Base-by-base conservation (phyloP, 2,113 vertebrate species). In the Gallinago undulata region DNA sequence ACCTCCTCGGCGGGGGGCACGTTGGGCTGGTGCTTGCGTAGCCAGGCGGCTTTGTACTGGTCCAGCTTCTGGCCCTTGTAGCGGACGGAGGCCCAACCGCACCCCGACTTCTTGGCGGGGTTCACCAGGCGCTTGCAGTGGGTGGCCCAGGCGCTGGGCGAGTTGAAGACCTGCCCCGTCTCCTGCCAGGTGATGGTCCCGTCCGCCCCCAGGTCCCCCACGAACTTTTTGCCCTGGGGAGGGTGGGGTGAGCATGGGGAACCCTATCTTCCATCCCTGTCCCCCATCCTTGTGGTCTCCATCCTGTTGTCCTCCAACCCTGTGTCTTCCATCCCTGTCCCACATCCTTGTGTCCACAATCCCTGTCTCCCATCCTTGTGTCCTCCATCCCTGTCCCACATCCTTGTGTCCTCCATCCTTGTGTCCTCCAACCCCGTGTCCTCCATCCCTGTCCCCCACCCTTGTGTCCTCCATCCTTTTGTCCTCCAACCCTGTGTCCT, bases 101-200 rank as follows among this genome's bases (percentile, higher is more conserved):
- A 99, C 81, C 99, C 99, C 0, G 99, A 99, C 89, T 99, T 99
- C 98, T 99, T 99, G 96, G 99, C 99, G 0, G 99, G 99, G 97
- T 99, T 99, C 69, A 99, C 99, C 95, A 99, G 98, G 62, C 99
- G 99, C 92, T 99, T 99, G 97, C 99, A 99, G 95, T 99, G 99
- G 7, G 99, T 99, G n/a, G 99, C 99, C 99, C 99, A 99, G 83
- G 99, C 99, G 1, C 99, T 99, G 35, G 99, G 99, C 0, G 99
- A 99, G 97, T 99, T 99, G 95, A 99, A 99, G 56, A 99, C 98
- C 96, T 99, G 99, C 6, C 99, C 99, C 0, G 99, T 99, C 96
- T 99, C 99, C 96, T 99, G 99, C 99, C 99, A 99, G 5, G 99
- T 97, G 93, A 99, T 99, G 91, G 99, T 99, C 84, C 99, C 99